Base-by-base conservation (phyloP, 2,797 vertebrate species). In the Nasua narica region DNA sequence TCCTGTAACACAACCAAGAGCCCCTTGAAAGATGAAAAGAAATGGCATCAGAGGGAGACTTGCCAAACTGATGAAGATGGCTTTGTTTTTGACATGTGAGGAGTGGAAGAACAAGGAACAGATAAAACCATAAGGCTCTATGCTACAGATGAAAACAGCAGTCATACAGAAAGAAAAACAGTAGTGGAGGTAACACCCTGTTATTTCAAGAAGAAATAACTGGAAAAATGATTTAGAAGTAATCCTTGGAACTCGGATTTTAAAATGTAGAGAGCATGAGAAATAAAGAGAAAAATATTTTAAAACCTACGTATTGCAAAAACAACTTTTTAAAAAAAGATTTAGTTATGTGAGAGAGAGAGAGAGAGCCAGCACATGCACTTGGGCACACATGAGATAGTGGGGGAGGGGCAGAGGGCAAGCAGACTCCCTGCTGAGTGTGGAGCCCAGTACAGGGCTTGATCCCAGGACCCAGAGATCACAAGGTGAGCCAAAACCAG, bases 331-430 rank as follows among this genome's bases (percentile, higher is more conserved):
- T 1, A 15, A 62, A 62, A 67, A 67, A 67, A 67, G 16, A 19
- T 19, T 35, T 60, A 60, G 29, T 60, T 67, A 67, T 21, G 9
- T 67, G n/a, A 67, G 9, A 67, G 62, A 65, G 16, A 35, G n/a
- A 10, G 25, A 1, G 5, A 1, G 43, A 1, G 43, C 40, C 3
- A 25, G 62, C 14, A n/a, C n/a, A 35, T 0, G 7, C 8, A 35
- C 62, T 16, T 10, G n/a, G 65, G 19, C 9, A 67, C 65, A 35
- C 2, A 1, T 29, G 18, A 19, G n/a, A 67, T 35, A 2, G 65
- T 35, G 65, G 65, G 65, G 65, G 16, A 67, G 65, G 65, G 65
- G 16, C n/a, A 10, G n/a, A 35, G 65, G 18, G n/a, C 7, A 16
- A 35, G 65, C 65, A 11, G 18, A 67, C n/a, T 67, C 65, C 65